phyloP scores from a whole-genome alignment of 2,888 invertebrate genomes.

The Diabrotica balteata region DNA sequence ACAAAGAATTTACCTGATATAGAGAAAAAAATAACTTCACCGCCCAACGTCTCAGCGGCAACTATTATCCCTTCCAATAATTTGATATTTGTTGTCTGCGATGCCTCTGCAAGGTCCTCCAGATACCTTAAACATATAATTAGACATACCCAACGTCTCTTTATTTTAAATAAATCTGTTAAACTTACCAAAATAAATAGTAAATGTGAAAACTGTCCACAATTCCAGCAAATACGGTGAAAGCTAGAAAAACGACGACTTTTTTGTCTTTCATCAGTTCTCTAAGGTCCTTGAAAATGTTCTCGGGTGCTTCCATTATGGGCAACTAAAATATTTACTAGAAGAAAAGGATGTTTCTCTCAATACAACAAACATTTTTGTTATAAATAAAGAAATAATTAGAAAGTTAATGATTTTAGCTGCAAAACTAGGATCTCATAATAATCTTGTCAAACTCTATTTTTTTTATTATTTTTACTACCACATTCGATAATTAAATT shows the following conservation, averaged over 20 bases:
- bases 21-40: slow-evolving; percentile 80
- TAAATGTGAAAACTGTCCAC: slow-evolving; percentile 83
- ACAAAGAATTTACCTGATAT: slow-evolving; percentile 65
- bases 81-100: slow-evolving; percentile 72
- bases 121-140: slow-evolving; percentile 67
- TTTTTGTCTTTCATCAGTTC: slow-evolving; percentile 69
- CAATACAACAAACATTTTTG: slow-evolving; percentile 4
- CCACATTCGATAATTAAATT: too few species aligned
- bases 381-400: neutral
- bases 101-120: slow-evolving; percentile 74
- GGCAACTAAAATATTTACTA: slow-evolving; percentile 66
- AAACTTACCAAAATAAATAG: slow-evolving; percentile 78
- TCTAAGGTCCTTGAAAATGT: slow-evolving; percentile 72
- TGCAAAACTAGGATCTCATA: too few species aligned
- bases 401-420: too few species aligned
- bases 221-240: slow-evolving; percentile 78
- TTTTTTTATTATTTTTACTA: too few species aligned
- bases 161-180: neutral
- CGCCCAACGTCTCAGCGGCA: slow-evolving; percentile 79
- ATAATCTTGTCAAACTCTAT: too few species aligned
- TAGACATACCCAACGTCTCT: neutral
- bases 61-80: slow-evolving; percentile 81
- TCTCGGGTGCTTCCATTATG: slow-evolving; percentile 70
- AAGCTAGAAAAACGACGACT: slow-evolving; percentile 73
- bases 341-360: slow-evolving; percentile 8